Evolutionary conservation across 35 echinoderm and acorn worm species (phyloP).

Genomic region (Anneissia japonica): DNA sequence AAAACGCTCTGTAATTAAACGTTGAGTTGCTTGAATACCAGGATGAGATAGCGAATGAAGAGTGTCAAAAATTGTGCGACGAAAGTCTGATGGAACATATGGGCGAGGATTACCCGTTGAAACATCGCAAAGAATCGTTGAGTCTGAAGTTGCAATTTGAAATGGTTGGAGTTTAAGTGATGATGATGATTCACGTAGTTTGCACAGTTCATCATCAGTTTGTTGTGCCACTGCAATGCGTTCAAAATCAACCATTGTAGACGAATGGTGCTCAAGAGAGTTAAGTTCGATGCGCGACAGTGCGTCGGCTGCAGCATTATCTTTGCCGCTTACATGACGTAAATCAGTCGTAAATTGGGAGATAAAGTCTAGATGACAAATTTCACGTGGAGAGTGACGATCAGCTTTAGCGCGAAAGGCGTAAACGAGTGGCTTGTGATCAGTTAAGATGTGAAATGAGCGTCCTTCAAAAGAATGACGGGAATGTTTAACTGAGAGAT

Average conservation of each 20-base stretch:
- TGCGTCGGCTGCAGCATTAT: constrained; percentile 7
- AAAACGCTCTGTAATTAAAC: constrained; percentile 28
- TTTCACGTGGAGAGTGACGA: constrained; percentile 26
- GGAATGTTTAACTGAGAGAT: constrained; percentile 31
- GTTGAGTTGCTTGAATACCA: constrained; percentile 23
- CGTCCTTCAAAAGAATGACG: constrained; percentile 34
- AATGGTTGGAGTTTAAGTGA: not conserved
- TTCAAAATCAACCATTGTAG: constrained; percentile 3
- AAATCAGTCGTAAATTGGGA: constrained; percentile 50
- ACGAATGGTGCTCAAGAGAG: not conserved
- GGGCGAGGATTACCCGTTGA: constrained; percentile 9
- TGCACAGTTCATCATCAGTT: constrained; percentile 1
- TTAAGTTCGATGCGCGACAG: not conserved
- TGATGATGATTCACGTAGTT: not conserved
- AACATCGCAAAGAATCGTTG: constrained; percentile 15
- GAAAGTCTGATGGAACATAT: constrained; percentile 13
- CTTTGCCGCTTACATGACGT: constrained; percentile 34
- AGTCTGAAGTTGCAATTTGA: not conserved
- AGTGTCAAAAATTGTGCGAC: constrained; percentile 11
- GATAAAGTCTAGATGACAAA: constrained; percentile 43
- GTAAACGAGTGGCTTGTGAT: constrained; percentile 49
- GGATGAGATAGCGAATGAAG: constrained; percentile 1
- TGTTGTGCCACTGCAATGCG: not conserved
- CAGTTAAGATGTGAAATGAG: constrained; percentile 23
- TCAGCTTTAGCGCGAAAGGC: constrained; percentile 25